Evolutionary conservation across 2,113 vertebrate species (phyloP).

Genomic region (Chunga burmeisteri): DNA sequence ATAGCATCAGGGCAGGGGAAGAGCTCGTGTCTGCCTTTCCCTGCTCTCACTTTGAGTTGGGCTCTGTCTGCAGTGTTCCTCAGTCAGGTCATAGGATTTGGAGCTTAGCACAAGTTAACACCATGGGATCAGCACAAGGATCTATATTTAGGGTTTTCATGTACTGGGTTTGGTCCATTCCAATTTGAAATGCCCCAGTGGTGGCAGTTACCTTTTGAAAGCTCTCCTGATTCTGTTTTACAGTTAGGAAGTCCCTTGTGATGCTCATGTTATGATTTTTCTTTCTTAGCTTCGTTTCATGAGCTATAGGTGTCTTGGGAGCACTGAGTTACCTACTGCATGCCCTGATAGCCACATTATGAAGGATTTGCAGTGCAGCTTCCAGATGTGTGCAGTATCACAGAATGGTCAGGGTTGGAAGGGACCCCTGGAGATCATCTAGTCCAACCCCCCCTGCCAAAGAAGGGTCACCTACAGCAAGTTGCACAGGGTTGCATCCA

Average conservation of each 20-base stretch:
- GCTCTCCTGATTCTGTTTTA: not conserved
- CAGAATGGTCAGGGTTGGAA: too few species aligned
- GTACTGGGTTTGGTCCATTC: not conserved
- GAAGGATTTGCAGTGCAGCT: not conserved
- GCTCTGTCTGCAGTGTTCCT: not conserved
- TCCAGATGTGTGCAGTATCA: not conserved
- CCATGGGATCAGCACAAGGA: not conserved
- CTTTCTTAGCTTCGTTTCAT: not conserved
- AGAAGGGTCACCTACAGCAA: too few species aligned
- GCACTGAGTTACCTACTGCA: not conserved
- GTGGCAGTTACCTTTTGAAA: not conserved
- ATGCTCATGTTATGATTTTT: not conserved
- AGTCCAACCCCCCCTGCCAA: too few species aligned
- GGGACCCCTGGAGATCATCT: too few species aligned
- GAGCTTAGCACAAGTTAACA: not conserved
- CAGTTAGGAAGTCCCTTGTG: not conserved
- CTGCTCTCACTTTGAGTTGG: not conserved
- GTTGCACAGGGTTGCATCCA: too few species aligned
- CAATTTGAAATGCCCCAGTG: not conserved
- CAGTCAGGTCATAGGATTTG: not conserved
- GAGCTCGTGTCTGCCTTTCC: not conserved
- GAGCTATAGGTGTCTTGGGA: not conserved
- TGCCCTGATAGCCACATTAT: not conserved
- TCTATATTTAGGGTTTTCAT: not conserved
- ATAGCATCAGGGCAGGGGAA: not conserved